A percentile compares a stretch with the other conserved stretches of the same genome.
Evolutionary conservation across 1,140 invertebrate genomes (phyloP).

Genomic region (Neotoxoptera formosana): DNA sequence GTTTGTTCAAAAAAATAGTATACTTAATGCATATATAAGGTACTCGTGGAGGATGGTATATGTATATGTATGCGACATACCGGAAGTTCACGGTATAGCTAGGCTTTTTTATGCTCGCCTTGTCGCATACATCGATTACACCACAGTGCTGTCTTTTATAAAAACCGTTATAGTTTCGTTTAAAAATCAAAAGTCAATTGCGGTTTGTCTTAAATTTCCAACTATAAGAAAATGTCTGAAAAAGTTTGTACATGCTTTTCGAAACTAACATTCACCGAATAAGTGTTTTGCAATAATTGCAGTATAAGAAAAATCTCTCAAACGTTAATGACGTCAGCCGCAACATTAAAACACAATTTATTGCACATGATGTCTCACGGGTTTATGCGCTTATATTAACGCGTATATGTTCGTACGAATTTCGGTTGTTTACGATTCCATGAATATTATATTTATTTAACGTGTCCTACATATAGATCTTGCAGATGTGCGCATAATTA

Average conservation of each 20-base stretch:
- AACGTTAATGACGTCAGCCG: background rate
- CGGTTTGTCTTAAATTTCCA: background rate
- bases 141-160: background rate
- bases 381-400: background rate
- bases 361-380: background rate
- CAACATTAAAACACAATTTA: background rate
- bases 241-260: background rate
- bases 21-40: too few relatives aligned
- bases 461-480: background rate
- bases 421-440: background rate
- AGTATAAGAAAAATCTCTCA: background rate
- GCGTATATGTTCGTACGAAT: background rate
- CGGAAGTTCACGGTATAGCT: background rate
- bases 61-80: background rate
- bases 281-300: too few relatives aligned
- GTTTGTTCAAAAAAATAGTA: conserved; percentile 14
- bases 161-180: background rate
- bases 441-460: conserved; percentile 18
- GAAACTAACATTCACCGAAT: background rate
- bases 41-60: background rate
- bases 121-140: background rate
- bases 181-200: background rate
- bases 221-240: background rate
- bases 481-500: background rate
- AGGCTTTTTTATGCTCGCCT: background rate